phyloP scores from a whole-genome alignment of 2,888 invertebrate genomes.

The Hyposoter didymator region DNA sequence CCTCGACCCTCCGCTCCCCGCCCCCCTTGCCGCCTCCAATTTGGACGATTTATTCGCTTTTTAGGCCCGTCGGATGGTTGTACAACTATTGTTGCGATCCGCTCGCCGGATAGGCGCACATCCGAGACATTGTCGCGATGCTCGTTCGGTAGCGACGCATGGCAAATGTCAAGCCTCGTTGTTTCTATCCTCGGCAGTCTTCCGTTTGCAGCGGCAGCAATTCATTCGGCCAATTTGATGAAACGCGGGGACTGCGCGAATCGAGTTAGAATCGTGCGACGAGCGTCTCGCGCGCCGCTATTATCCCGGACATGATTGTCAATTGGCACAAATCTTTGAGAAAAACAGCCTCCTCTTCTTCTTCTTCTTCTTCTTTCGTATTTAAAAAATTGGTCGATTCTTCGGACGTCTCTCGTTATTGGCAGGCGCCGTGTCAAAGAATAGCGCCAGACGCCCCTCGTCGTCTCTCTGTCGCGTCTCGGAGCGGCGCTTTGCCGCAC shows the following conservation, averaged over 20 bases:
- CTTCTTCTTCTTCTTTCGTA: no score
- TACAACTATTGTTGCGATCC: neutral
- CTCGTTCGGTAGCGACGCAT: neutral
- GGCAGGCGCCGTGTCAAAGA: no score
- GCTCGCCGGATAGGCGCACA: neutral
- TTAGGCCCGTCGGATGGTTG: neutral
- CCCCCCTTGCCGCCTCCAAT: neutral
- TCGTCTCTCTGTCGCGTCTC: no score
- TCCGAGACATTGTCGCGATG: constrained; percentile 1
- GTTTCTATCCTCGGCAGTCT: neutral
- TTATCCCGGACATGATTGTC: no score
- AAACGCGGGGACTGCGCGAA: neutral
- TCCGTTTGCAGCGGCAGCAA: neutral
- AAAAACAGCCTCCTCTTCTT: no score
- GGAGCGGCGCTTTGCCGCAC: no score
- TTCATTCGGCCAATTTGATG: neutral
- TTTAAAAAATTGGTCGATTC: no score
- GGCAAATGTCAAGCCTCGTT: neutral
- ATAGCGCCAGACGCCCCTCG: no score
- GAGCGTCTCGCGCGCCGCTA: no score
- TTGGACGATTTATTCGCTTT: neutral
- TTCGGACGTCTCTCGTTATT: no score
- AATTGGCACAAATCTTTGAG: no score
- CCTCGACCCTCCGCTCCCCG: constrained; percentile 1
- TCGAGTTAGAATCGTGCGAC: no score